Evolutionary conservation across 2,888 invertebrate genomes (phyloP).

Genomic region (Danaus chrysippus): DNA sequence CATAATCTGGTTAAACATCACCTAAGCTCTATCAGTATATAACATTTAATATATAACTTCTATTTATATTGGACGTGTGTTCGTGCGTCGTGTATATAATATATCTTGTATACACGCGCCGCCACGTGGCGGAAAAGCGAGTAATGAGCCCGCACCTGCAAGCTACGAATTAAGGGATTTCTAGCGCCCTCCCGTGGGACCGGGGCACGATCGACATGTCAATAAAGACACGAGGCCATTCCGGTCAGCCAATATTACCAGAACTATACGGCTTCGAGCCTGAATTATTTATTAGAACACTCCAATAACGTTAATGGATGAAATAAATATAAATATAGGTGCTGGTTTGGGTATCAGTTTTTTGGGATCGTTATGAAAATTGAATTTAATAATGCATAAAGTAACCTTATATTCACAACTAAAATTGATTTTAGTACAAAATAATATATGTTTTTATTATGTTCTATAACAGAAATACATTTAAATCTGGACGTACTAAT

Average conservation of each 20-base stretch:
- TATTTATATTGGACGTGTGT: not conserved
- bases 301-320: not conserved
- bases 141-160: conserved; percentile 78
- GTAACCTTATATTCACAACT: too few species aligned
- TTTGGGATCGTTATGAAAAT: too few species aligned
- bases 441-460: too few species aligned
- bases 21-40: too few species aligned
- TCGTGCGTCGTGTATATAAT: conserved; percentile 31
- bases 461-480: too few species aligned
- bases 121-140: conserved; percentile 70
- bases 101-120: conserved; percentile 59
- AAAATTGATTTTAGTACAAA: too few species aligned
- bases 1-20: too few species aligned
- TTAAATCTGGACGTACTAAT: too few species aligned
- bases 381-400: too few species aligned
- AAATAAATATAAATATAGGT: not conserved
- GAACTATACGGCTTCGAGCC: conserved; percentile 29
- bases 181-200: conserved; percentile 78
- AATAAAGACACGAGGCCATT: conserved; percentile 62
- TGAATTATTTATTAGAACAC: conserved; percentile 25
- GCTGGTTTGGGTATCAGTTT: too few species aligned
- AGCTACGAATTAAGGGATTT: conserved; percentile 74
- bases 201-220: conserved; percentile 56
- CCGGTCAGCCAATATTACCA: conserved; percentile 46
- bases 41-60: too few species aligned